phyloP scores from a whole-genome alignment of 2,797 vertebrate genomes.

The Pempheris klunzingeri region DNA sequence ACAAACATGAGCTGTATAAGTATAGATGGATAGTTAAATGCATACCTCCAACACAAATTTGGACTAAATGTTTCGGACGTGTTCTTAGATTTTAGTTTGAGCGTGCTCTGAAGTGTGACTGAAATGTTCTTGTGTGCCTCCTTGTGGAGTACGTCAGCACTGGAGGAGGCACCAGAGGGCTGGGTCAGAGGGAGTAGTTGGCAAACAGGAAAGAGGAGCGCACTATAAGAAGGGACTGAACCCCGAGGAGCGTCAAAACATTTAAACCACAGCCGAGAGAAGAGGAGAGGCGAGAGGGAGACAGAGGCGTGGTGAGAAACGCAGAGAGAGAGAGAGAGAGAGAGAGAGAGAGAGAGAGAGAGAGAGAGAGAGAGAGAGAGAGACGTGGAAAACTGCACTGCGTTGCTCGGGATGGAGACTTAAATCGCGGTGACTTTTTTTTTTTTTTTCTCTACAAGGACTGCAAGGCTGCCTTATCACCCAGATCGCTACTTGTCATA shows the following conservation, averaged over 20 bases:
- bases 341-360: slow-evolving; percentile 39
- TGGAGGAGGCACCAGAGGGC: slow-evolving; percentile 80
- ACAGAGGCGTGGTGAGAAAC: slow-evolving; percentile 1
- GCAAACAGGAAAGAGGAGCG: slow-evolving; percentile 71
- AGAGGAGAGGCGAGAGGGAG: slow-evolving; percentile 24
- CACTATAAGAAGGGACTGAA: slow-evolving; percentile 75
- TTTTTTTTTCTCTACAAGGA: slow-evolving; percentile 4
- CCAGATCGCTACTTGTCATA: slow-evolving; percentile 7
- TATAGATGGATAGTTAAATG: background rate
- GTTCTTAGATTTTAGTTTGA: background rate
- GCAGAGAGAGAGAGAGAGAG: slow-evolving; percentile 2
- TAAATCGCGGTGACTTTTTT: slow-evolving; percentile 29
- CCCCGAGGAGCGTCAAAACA: slow-evolving; percentile 70
- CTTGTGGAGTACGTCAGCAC: slow-evolving; percentile 76
- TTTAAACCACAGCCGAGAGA: slow-evolving; percentile 48
- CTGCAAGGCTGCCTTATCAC: background rate
- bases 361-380: slow-evolving; percentile 14
- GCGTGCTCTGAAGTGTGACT: slow-evolving; percentile 20
- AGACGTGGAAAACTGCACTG: background rate
- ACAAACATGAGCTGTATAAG: background rate
- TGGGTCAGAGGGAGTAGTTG: slow-evolving; percentile 66
- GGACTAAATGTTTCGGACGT: background rate
- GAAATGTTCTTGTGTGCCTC: slow-evolving; percentile 59
- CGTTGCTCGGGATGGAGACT: slow-evolving; percentile 58
- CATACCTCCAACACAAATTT: background rate